phyloP scores from a whole-genome alignment of 2,113 vertebrate genomes.

The Megalops atlanticus region DNA sequence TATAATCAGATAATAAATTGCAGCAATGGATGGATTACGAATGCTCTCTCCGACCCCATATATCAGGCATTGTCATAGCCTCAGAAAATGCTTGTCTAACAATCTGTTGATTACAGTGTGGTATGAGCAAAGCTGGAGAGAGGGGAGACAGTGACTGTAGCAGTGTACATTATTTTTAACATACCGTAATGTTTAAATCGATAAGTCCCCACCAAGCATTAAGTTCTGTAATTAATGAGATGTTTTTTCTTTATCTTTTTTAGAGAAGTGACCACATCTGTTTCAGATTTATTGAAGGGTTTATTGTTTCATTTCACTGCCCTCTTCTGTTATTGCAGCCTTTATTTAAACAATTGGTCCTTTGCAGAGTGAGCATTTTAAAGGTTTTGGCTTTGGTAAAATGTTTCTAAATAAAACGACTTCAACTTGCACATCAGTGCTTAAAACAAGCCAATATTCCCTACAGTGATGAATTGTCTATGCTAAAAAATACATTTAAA shows the following conservation, averaged over 20 bases:
- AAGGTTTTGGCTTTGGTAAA: constrained; percentile 31
- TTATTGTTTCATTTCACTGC: constrained; percentile 66
- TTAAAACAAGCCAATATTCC: constrained; percentile 10
- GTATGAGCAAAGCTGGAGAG: constrained; percentile 66
- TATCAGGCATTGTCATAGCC: constrained; percentile 90
- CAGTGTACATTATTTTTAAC: constrained; percentile 74
- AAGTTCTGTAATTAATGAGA: constrained; percentile 73
- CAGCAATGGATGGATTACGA: constrained; percentile 93
- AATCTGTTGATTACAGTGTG: constrained; percentile 98
- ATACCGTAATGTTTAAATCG: constrained; percentile 74
- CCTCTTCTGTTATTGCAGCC: constrained; percentile 46
- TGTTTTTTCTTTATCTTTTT: constrained; percentile 59
- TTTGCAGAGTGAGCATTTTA: constrained; percentile 63
- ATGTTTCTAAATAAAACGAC: constrained; percentile 32
- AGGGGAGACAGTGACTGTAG: constrained; percentile 57
- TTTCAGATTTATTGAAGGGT: constrained; percentile 69
- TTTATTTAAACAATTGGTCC: constrained; percentile 56
- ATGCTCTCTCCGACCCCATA: constrained; percentile 90
- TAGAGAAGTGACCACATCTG: constrained; percentile 62
- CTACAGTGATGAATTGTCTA: background rate
- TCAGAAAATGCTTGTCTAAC: constrained; percentile 98
- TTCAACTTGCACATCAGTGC: constrained; percentile 13
- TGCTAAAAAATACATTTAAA: background rate
- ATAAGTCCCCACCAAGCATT: constrained; percentile 69
- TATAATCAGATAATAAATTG: constrained; percentile 99